These are phyloP conservation scores for Melipona bicolor DNA, from an alignment of 2,888 invertebrate species.

Conservation along the genomic window DNA sequence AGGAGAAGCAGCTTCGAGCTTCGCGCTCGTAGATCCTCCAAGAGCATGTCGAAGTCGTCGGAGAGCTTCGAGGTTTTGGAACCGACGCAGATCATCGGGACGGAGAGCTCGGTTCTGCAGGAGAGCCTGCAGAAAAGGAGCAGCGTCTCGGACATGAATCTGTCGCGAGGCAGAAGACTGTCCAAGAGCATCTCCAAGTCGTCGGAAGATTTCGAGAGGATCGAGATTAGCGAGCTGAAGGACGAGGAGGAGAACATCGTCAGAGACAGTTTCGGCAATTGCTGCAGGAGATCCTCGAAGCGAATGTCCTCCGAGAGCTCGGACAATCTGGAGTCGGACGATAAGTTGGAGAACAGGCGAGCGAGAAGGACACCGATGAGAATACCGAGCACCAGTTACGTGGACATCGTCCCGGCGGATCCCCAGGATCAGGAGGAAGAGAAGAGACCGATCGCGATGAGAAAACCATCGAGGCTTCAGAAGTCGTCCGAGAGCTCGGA, in stretches of 20 bases:
- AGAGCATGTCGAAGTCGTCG: constrained; percentile 80
- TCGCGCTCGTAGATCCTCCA: constrained; percentile 65
- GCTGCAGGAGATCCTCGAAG: constrained; percentile 69
- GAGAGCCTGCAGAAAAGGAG: constrained; percentile 76
- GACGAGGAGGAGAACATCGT: constrained; percentile 63
- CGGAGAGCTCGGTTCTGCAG: constrained; percentile 36
- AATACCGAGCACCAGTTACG: constrained; percentile 75
- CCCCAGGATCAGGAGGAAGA: constrained; percentile 62
- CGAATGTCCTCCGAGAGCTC: constrained; percentile 81
- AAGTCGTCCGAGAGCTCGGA: constrained; percentile 83
- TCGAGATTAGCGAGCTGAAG: constrained; percentile 63
- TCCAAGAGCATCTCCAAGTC: constrained; percentile 79
- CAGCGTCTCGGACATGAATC: constrained; percentile 79
- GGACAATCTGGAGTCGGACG: constrained; percentile 80
- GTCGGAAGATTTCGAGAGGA: constrained; percentile 78
- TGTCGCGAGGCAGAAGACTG: constrained; percentile 69
- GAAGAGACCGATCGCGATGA: constrained; percentile 65
- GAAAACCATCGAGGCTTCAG: constrained; percentile 77
- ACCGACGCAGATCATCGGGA: constrained; percentile 25
- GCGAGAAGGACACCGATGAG: constrained; percentile 76
- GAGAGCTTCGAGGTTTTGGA: constrained; percentile 79
- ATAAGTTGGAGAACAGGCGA: constrained; percentile 76
- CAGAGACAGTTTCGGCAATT: constrained; percentile 56
- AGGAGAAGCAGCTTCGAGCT: constrained; percentile 77
- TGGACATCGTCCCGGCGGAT: constrained; percentile 71